Evolutionary conservation across 2,888 invertebrate species (phyloP), one percentile per base, ranked within the genome.

Genomic region (Odontocolon sp.): DNA sequence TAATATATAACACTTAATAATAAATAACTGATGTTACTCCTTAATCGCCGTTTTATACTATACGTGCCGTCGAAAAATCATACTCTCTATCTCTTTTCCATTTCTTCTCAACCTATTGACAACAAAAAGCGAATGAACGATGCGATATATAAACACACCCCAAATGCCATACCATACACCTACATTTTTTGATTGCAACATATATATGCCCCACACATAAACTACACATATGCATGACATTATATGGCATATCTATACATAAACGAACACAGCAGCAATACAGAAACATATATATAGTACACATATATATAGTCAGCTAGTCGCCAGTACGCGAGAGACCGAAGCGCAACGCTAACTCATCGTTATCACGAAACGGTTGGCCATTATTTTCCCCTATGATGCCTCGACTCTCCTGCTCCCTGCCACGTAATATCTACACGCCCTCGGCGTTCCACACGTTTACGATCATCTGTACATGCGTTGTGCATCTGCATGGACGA

Each of bases 361-460:
- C 89, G 88, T 89, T 89, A 89, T 89, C 88, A 82, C 84, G 85
- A 86, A 87, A 87, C 85, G 83, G 81, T 86, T 81, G 84, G 81
- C 85, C 87, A 87, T 88, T 88, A 88, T 87, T 88, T 88, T 83
- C 83, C 80, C 82, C 83, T 82, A 84, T 85, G 85, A 87, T 86
- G 83, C 83, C 54, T 45, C 61, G 21, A 42, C 50, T 40, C 47
- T 67, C 67, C 61, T 31, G 52, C 23, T n/a, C 14, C 16, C 11
- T 28, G 8, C 52, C 31, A 11, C 45, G 14, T 47, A 69, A 69
- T 69, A 59, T 69, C 56, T 36, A 36, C 21, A 28, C 31, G 33
- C 56, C 36, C 50, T 47, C 33, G 64, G 69, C 52, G 45, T 54
- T 64, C 21, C 38, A 56, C 33, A 45, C 47, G 23, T 31, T 50